A percentile compares a stretch with the other conserved stretches of the same genome.
Conservation (phyloP, 2,113 vertebrate genomes). For the human region GRCh38 chr17:9906501-9907000, state of each 20-base stretch:
- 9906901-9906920: background rate
- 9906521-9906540: too few relatives aligned
- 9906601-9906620: background rate
- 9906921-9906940: too few relatives aligned
- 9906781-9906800: accelerated
- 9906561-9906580: too few relatives aligned
- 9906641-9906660: background rate
- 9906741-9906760: too few relatives aligned
- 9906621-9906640: background rate
- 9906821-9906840: background rate
- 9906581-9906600: too few relatives aligned
- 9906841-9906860: background rate
- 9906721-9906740: accelerated
- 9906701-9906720: background rate
- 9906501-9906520: too few relatives aligned
- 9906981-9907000: background rate
- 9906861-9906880: background rate
- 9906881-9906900: background rate
- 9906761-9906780: accelerated
- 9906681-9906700: background rate
- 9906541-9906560: too few relatives aligned
- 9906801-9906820: too few relatives aligned
- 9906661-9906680: background rate
- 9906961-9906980: background rate
- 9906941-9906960: background rate